phyloP scores from a whole-genome alignment of 2,888 invertebrate genomes.

The Eristalis arbustorum region DNA sequence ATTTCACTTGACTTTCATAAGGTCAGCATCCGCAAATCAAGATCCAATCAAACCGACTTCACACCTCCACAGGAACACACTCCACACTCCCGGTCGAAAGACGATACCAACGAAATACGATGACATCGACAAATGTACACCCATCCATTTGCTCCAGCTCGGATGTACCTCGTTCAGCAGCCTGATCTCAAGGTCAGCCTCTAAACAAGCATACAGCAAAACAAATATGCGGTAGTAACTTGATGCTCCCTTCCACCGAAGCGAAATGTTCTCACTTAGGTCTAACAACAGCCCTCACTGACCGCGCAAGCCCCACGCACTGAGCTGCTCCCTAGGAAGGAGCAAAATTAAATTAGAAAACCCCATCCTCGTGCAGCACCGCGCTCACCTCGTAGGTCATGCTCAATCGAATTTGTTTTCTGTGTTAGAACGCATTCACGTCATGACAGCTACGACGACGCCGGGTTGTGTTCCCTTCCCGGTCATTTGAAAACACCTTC shows the following conservation, averaged over 20 bases:
- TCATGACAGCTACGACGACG: background rate
- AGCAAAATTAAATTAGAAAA: conserved; percentile 69
- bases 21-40: background rate
- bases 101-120: background rate
- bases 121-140: conserved; percentile 49
- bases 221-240: conserved; percentile 66
- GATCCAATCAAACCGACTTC: background rate
- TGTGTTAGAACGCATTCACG: conserved; percentile 40
- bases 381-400: conserved; percentile 47
- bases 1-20: background rate
- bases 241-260: conserved; percentile 10
- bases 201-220: conserved; percentile 25
- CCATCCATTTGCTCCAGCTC: conserved; percentile 30
- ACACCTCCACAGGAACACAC: background rate
- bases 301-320: background rate
- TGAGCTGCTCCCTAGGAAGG: conserved; percentile 20
- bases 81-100: background rate
- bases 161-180: conserved; percentile 30
- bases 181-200: conserved; percentile 56
- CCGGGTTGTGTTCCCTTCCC: conserved; percentile 10
- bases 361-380: conserved; percentile 35
- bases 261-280: conserved; percentile 41
- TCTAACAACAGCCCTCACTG: conserved; percentile 37
- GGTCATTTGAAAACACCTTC: conserved; percentile 18
- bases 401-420: conserved; percentile 70